Percentiles rank a stretch among this genome's conserved stretches.
phyloP scores from a whole-genome alignment of 2,797 vertebrate species.

The Pipistrellus pipistrellus region DNA sequence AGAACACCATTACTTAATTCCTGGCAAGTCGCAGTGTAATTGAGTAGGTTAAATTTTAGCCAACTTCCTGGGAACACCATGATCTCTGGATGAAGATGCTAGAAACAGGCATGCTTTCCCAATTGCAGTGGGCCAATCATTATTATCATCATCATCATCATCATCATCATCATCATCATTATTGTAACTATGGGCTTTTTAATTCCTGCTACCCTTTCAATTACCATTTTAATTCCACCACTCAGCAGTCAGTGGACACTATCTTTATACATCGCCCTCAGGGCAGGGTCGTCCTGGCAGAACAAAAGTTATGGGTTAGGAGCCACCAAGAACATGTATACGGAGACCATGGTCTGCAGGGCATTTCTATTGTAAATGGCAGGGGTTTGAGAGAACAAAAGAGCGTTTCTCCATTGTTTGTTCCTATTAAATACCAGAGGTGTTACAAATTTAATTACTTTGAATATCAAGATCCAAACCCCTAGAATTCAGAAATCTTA shows the following conservation, averaged over 20 bases:
- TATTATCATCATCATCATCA: background rate
- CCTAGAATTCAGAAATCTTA: slow-evolving; percentile 21
- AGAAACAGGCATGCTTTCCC: background rate
- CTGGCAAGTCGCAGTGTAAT: slow-evolving; percentile 32
- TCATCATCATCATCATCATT: background rate
- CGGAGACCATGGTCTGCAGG: background rate
- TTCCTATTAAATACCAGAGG: background rate
- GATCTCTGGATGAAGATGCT: background rate
- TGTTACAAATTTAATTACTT: background rate
- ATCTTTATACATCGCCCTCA: background rate
- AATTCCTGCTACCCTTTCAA: background rate
- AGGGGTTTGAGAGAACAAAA: background rate
- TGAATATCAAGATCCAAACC: slow-evolving; percentile 42
- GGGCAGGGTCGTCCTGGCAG: background rate
- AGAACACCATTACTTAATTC: slow-evolving; percentile 67
- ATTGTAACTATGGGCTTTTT: background rate
- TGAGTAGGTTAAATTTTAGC: slow-evolving; percentile 13
- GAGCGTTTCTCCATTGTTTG: background rate
- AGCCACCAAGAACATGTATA: background rate
- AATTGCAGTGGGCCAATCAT: background rate
- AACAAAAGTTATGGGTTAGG: background rate
- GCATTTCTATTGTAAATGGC: background rate
- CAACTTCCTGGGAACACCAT: slow-evolving; percentile 56
- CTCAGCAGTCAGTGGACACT: background rate
- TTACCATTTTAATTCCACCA: background rate